Percentiles rank a stretch among this genome's conserved stretches.
These are phyloP conservation scores for Aleiodes sp. DNA, from an alignment of 1,140 invertebrate species.

Conservation along the genomic window DNA sequence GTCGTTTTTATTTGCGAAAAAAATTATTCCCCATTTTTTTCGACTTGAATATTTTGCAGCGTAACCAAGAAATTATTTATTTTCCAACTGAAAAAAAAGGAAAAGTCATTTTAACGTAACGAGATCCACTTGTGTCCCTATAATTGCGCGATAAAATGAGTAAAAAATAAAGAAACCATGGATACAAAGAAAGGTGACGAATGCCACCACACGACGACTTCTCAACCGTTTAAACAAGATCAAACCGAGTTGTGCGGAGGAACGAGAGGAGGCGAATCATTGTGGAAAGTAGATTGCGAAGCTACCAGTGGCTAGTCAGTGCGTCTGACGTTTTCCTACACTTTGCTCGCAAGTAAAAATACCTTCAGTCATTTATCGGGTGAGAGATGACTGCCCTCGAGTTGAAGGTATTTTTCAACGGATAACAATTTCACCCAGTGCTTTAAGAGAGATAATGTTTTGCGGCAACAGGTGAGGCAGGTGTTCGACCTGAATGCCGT, in stretches of 20 bases:
- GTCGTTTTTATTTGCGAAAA: no score
- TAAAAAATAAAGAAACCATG: neutral
- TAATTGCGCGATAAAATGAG: neutral
- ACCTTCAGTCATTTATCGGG: conserved; percentile 60
- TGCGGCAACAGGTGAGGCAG: conserved; percentile 67
- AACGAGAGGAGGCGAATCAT: no score
- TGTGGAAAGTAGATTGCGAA: conserved; percentile 8
- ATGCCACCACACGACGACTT: neutral
- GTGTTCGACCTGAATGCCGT: conserved; percentile 64
- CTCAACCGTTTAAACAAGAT: neutral
- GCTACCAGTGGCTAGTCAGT: neutral
- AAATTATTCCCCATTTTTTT: no score
- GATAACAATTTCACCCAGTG: conserved; percentile 9
- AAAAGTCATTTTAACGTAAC: neutral
- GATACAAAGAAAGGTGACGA: neutral
- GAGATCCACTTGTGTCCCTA: neutral
- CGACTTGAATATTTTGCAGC: no score
- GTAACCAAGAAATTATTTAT: no score
- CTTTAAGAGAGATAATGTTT: conserved; percentile 64
- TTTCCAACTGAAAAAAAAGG: no score
- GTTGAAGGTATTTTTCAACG: conserved; percentile 36
- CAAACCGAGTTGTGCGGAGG: neutral
- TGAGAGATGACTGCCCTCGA: conserved; percentile 52
- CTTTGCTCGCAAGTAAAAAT: no score
- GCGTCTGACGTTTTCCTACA: neutral